Conservation (phyloP, 2,797 vertebrate species). For the Kryptolebias ocellatus region DNA sequence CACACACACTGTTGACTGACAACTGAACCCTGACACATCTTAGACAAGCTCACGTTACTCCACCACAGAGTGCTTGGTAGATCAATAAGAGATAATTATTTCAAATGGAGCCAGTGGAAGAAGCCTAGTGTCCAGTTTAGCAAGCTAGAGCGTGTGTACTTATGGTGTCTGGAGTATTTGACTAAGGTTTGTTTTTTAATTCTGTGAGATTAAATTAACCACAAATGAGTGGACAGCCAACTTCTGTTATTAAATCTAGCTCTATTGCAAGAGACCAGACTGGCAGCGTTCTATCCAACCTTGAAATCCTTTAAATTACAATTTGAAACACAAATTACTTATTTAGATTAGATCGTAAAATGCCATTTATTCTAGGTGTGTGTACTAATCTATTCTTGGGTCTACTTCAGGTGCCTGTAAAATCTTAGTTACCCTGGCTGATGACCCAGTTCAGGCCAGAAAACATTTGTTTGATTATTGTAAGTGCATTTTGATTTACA, state of each 20-base stretch:
- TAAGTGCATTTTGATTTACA: not conserved
- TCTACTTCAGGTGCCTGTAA: not conserved
- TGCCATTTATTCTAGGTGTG: not conserved
- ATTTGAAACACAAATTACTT: not conserved
- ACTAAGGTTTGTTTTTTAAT: conserved; percentile 1
- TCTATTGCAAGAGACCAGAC: not conserved
- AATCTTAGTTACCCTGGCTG: not conserved
- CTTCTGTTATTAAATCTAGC: not conserved
- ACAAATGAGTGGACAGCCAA: conserved; percentile 14
- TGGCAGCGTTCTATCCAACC: not conserved
- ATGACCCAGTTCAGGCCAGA: not conserved
- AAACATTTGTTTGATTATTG: not conserved
- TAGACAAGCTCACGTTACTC: conserved; percentile 42
- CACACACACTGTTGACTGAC: conserved; percentile 42
- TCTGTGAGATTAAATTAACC: conserved; percentile 22
- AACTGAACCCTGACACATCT: conserved; percentile 52
- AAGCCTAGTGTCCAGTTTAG: conserved; percentile 42
- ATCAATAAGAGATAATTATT: conserved; percentile 75
- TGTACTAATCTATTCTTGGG: not conserved
- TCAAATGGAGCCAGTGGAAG: conserved; percentile 61
- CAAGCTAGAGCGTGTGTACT: conserved; percentile 21
- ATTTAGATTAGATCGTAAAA: no score
- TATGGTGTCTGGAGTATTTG: conserved; percentile 22
- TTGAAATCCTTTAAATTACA: not conserved
- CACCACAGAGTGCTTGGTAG: conserved; percentile 39